Evolutionary conservation across 2,113 vertebrate genomes (phyloP), one percentile per base, ranked within the genome.

Genomic region (Neomonachus schauinslandi): DNA sequence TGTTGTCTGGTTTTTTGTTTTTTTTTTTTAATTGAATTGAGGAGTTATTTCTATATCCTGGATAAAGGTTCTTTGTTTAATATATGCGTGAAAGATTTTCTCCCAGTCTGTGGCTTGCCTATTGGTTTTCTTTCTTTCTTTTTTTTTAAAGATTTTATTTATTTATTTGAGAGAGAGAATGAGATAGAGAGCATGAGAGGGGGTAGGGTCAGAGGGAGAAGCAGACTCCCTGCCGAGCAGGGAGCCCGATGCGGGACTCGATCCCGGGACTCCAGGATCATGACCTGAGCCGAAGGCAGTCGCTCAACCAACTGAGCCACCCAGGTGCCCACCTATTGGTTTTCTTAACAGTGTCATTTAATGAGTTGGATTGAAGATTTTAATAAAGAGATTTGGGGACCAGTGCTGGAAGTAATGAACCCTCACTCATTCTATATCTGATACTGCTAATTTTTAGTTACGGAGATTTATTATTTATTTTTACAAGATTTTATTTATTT

Each of bases 21-120:
- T 79, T 12, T 31, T 86, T 95, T 91, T 92, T 57, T 95, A 91
- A 81, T 42, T 83, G 15, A 97, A 21, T 18, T 42, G 21, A 74
- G 19, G 13, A 93, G 31, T 87, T 80, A 28, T 65, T 59, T 92
- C 13, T 55, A 16, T 94, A 26, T 53, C 61, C 14, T 86, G 31
- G 15, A 72, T 88, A 61, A 71, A 87, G 39, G 2, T 97, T 94
- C 46, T 76, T 97, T 92, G 65, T 74, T 89, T 72, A 92, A 21
- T 65, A 36, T 59, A 55, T 81, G 22, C 24, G 49, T 81, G 72
- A 89, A 46, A 72, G 72, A 36, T 46, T 94, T 95, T 91, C 69
- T 88, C 14, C 69, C 21, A 59, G 53, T 31, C 74, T 72, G 21
- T 87, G 80, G n/a, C 24, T 87, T 36, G 16, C 67, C 24, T 63